Conservation (phyloP, 2,797 vertebrate genomes). For the Babyrousa celebensis region DNA sequence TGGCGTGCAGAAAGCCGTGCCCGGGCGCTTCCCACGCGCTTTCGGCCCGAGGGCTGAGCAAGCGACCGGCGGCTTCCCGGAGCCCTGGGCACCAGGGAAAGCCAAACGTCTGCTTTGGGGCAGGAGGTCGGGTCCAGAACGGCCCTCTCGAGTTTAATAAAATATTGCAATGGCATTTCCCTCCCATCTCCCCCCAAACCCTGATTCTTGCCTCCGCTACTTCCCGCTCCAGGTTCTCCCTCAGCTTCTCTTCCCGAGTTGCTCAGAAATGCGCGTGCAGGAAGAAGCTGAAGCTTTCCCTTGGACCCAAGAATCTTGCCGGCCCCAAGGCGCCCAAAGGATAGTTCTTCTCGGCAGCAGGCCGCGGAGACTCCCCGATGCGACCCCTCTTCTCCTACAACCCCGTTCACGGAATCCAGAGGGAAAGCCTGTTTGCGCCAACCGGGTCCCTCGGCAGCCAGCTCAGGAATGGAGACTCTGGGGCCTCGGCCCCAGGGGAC, state of each 20-base stretch:
- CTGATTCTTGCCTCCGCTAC: too few relatives aligned
- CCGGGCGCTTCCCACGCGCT: neutral
- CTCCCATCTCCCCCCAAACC: neutral
- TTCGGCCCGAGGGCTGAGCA: neutral
- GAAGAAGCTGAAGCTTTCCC: conserved; percentile 38
- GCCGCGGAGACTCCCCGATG: too few relatives aligned
- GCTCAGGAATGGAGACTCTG: too few relatives aligned
- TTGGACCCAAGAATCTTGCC: neutral
- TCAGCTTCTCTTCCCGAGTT: neutral
- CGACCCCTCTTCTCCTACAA: neutral
- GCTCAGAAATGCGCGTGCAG: neutral
- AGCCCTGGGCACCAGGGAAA: neutral
- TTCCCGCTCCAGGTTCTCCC: neutral
- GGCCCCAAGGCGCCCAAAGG: neutral
- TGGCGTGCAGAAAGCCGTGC: neutral
- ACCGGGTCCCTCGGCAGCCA: neutral
- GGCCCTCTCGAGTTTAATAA: neutral
- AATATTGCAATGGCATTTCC: neutral
- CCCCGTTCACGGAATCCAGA: neutral
- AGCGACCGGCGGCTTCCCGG: too few relatives aligned
- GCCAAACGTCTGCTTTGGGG: neutral
- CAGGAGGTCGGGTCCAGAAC: neutral
- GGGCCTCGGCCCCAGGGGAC: neutral
- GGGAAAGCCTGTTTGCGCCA: neutral
- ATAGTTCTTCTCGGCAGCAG: neutral